Evolutionary conservation across 2,888 invertebrate genomes (phyloP), one percentile per base, ranked within the genome.

Genomic region (Leucoma salicis): DNA sequence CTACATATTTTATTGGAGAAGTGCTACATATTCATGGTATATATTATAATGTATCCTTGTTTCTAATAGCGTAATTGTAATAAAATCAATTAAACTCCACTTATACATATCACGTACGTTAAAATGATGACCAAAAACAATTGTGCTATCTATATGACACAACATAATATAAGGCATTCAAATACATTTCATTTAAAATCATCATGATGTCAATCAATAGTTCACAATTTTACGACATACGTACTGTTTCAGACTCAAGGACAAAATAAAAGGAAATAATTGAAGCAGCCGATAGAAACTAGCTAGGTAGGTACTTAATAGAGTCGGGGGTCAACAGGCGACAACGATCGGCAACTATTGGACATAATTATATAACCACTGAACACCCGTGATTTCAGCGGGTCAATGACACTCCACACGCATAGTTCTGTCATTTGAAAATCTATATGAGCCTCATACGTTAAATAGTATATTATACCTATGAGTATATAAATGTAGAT

Each of bases 371-470:
- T 75, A 74, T 82, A 78, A 78, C 74, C 70, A 75, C 67, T 69
- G 64, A 63, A 78, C 74, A 79, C 77, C 81, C 78, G 79, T 81
- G 83, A 84, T 83, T 85, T 78, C 75, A 76, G 71, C 57, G 59
- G 78, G 80, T 82, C 86, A 75, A 77, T 74, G 84, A 80, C 83
- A 72, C 64, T 60, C 60, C 60, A 65, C 64, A 58, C 61, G 59
- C 63, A 63, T 42, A 45, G 51, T 42, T 39, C 41, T 42, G 42
- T 43, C 53, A 53, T 43, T 57, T 50, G 40, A 63, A 54, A 46
- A 31, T 33, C 49, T 46, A 38, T 43, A 55, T 43, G 35, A 15
- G 3, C 8, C 8, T 1, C 5, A 8, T 21, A 6, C 8, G 21
- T 21, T 21, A 21, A 21, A 8, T 8, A 21, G 8, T 8, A 4